These are phyloP conservation scores for Ailuropoda melanoleuca DNA, from an alignment of 2,113 vertebrate species.

Conservation along the genomic window DNA sequence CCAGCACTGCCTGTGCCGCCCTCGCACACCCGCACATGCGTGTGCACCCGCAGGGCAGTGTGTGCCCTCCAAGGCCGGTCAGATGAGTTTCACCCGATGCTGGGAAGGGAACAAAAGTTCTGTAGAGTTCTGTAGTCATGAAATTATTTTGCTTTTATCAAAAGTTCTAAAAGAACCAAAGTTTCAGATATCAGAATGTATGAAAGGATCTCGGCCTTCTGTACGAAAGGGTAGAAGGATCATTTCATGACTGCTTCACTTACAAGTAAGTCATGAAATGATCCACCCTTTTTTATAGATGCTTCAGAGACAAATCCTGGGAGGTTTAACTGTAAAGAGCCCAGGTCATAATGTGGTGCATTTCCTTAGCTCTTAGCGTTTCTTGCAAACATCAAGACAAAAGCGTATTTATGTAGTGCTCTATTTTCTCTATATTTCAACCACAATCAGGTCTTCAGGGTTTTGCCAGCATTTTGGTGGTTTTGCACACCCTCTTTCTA, in stretches of 20 bases:
- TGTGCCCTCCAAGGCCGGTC: background rate
- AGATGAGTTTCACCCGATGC: background rate
- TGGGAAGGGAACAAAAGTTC: background rate
- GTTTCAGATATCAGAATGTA: constrained; percentile 67
- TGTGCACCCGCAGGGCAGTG: background rate
- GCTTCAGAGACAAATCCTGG: background rate
- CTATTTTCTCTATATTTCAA: constrained; percentile 53
- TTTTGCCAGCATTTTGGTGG: constrained; percentile 21
- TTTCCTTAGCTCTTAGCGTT: constrained; percentile 13
- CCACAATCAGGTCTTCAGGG: constrained; percentile 42
- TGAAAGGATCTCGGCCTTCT: constrained; percentile 39
- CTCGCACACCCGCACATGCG: fast-evolving
- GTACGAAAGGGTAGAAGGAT: constrained; percentile 29
- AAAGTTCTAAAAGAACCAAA: constrained; percentile 74
- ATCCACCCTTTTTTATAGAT: background rate
- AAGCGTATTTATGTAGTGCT: background rate
- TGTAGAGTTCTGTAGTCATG: background rate
- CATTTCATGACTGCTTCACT: constrained; percentile 5
- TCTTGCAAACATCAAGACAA: background rate
- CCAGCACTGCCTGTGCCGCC: background rate
- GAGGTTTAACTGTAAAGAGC: background rate
- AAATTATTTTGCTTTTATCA: constrained; percentile 51
- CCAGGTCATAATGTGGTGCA: background rate
- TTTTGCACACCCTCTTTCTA: constrained; percentile 56
- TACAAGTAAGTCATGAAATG: background rate